Percentiles rank a stretch among this genome's conserved stretches.
Conservation (phyloP, 2,888 invertebrate genomes). For the Oeneis ivallda region DNA sequence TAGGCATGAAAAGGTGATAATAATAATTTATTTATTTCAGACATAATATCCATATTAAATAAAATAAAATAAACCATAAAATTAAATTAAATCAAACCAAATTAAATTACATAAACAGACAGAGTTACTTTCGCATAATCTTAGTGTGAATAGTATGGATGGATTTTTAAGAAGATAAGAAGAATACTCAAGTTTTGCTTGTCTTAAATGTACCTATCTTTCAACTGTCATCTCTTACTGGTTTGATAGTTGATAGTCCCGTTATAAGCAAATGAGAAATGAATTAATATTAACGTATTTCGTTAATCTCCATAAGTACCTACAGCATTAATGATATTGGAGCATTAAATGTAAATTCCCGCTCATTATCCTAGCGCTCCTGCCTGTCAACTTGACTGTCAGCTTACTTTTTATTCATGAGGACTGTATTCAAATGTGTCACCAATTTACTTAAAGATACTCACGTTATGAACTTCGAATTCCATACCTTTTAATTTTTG, state of each 20-base stretch:
- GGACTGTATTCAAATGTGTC: constrained; percentile 61
- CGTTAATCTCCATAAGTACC: constrained; percentile 41
- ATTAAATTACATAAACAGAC: too few relatives aligned
- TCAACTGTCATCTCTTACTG: not conserved
- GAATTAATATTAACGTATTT: constrained; percentile 5
- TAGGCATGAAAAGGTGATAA: too few relatives aligned
- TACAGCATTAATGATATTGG: constrained; percentile 27
- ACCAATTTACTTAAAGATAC: constrained; percentile 44
- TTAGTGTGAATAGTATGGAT: too few relatives aligned
- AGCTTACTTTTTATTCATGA: constrained; percentile 63
- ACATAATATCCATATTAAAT: too few relatives aligned
- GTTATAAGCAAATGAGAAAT: constrained; percentile 16
- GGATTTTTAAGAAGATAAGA: too few relatives aligned
- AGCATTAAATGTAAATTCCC: constrained; percentile 57
- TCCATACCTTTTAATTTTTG: too few relatives aligned
- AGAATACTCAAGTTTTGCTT: too few relatives aligned
- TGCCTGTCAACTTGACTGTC: constrained; percentile 61
- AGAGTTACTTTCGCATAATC: too few relatives aligned
- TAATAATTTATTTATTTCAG: too few relatives aligned
- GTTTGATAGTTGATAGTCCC: not conserved
- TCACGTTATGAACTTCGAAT: constrained; percentile 33
- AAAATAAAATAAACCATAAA: too few relatives aligned
- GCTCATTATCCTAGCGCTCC: constrained; percentile 61
- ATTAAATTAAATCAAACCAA: too few relatives aligned
- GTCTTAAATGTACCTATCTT: not conserved